Evolutionary conservation across 2,113 vertebrate species (phyloP).

Genomic region (Channa argus): DNA sequence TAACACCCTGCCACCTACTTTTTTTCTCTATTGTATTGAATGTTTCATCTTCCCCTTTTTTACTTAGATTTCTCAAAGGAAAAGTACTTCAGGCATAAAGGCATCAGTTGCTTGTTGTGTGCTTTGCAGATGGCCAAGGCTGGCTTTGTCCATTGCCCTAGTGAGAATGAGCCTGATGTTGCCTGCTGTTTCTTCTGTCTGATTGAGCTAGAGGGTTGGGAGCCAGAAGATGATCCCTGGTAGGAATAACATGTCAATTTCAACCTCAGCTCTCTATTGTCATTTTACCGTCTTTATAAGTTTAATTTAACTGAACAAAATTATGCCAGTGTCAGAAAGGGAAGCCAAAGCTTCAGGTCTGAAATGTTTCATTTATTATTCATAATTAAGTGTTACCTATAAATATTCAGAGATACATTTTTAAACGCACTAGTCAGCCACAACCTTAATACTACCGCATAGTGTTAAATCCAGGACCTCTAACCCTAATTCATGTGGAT

Average conservation of each 20-base stretch:
- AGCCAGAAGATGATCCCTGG: constrained; percentile 86
- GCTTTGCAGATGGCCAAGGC: constrained; percentile 86
- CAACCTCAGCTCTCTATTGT: neutral
- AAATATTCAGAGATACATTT: neutral
- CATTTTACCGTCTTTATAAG: neutral
- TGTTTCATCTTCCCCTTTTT: neutral
- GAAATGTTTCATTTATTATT: neutral
- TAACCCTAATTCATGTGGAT: no score
- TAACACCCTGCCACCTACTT: neutral
- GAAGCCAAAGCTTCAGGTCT: no score
- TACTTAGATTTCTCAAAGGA: neutral
- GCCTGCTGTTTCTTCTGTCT: constrained; percentile 88
- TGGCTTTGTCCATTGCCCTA: constrained; percentile 84
- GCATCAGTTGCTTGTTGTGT: neutral
- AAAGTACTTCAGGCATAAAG: no score
- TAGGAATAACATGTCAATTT: constrained; percentile 43
- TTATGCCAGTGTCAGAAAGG: no score
- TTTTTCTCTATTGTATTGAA: neutral
- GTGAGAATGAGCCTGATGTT: constrained; percentile 81
- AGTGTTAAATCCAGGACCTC: no score
- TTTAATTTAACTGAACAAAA: neutral
- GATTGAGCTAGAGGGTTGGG: constrained; percentile 86
- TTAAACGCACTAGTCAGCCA: no score
- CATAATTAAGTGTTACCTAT: neutral
- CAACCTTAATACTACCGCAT: no score